Conservation (phyloP, 2,797 vertebrate genomes). For the Pampus argenteus region DNA sequence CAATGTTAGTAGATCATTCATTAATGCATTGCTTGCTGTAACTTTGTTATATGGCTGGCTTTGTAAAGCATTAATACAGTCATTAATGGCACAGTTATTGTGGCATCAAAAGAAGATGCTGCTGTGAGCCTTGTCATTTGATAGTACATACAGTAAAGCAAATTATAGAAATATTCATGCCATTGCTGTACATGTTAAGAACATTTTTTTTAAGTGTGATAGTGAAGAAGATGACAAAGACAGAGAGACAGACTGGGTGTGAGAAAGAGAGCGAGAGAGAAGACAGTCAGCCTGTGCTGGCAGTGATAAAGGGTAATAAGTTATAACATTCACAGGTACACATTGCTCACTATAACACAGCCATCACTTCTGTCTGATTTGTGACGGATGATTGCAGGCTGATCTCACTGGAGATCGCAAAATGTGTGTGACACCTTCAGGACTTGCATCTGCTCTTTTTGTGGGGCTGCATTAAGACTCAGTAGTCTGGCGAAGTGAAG, state of each 20-base stretch:
- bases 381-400: constrained; percentile 59
- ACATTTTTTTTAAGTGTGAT: not conserved
- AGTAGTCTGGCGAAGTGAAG: constrained; percentile 47
- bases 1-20: not conserved
- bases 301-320: constrained; percentile 76
- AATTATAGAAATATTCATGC: constrained; percentile 5
- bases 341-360: constrained; percentile 73
- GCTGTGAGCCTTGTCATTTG: not conserved
- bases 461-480: constrained; percentile 25
- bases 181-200: not conserved
- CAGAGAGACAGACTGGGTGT: constrained; percentile 22
- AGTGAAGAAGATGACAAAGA: constrained; percentile 43
- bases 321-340: constrained; percentile 80
- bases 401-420: constrained; percentile 53
- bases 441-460: constrained; percentile 41
- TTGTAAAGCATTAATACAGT: not conserved
- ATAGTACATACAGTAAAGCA: not conserved
- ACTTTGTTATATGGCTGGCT: not conserved
- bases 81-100: not conserved
- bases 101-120: not conserved
- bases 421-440: constrained; percentile 16
- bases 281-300: constrained; percentile 52
- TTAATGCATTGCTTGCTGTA: not conserved
- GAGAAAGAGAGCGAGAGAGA: constrained; percentile 21
- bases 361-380: constrained; percentile 59